Evolutionary conservation across 2,888 invertebrate genomes (phyloP), one percentile per base, ranked within the genome.

Genomic region (Hipparchia sbordonii): DNA sequence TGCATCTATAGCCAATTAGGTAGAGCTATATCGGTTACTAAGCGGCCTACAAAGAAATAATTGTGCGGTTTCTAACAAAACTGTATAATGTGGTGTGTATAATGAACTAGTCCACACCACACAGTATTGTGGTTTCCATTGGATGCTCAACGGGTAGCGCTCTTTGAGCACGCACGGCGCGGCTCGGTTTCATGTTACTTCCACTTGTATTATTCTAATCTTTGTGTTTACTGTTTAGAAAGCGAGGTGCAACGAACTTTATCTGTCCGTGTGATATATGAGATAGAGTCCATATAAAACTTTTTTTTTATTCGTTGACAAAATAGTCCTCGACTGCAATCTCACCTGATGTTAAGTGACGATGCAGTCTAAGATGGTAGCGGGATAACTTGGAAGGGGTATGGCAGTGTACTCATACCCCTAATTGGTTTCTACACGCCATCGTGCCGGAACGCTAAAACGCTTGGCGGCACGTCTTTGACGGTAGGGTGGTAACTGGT

Each of bases 201-300:
- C 70, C 73, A 77, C 72, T 73, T 70, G 72, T 77, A 77, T 79
- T 77, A 76, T 77, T 77, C 54, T 70, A 72, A 70, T 65, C 65
- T 65, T 6, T 65, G 51, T 65, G 51, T 52, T 63, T 48, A 46
- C 62, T 67, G 60, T 72, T 75, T 72, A 76, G 76, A 76, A 72
- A 76, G 73, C 70, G 63, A n/a, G 56, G 75, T 72, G 67, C 74
- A 67, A 71, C 67, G 76, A 74, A 76, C 76, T 72, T 72, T 72
- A 67, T 45, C 70, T 62, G 73, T 73, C 45, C 60, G 46, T 67
- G 59, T 61, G 57, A 67, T 54, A 70, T 59, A 60, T 61, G 46
- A 67, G 6, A 68, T 57, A 2, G 51, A 52, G 52, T 12, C 52
- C 65, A 33, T 52, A 65, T 13, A 33, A 65, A 23, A 23, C 23